These are phyloP conservation scores for Colistium nudipinnis DNA, from an alignment of 2,113 vertebrate genomes.

Conservation along the genomic window DNA sequence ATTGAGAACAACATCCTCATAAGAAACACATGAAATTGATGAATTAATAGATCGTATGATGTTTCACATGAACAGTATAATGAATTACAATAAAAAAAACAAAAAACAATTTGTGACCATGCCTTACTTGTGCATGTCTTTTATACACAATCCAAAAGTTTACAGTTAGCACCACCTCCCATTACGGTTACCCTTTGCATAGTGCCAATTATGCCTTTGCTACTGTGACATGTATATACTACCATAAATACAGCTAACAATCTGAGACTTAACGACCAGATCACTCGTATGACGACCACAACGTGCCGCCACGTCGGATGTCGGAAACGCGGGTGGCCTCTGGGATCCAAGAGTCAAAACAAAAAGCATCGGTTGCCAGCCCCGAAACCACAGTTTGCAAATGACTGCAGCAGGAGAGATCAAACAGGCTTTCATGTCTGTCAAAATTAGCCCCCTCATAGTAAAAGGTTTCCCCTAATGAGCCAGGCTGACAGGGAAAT, in stretches of 20 bases:
- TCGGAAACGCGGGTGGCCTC: slow-evolving; percentile 27
- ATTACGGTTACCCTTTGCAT: background rate
- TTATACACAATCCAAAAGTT: slow-evolving; percentile 2
- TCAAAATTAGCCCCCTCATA: slow-evolving; percentile 31
- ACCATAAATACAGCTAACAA: background rate
- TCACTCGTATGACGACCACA: background rate
- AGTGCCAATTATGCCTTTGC: background rate
- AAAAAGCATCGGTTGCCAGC: slow-evolving; percentile 24
- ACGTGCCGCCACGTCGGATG: background rate
- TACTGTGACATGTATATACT: background rate
- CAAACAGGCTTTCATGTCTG: slow-evolving; percentile 52
- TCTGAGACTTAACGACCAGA: background rate
- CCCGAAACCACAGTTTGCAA: slow-evolving; percentile 3
- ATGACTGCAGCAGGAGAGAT: slow-evolving; percentile 30
- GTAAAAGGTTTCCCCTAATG: slow-evolving; percentile 40
- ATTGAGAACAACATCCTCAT: background rate
- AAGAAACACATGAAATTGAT: background rate
- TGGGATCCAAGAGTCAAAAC: slow-evolving; percentile 28
- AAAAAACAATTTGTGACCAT: no score
- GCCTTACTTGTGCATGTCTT: background rate
- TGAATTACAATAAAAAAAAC: no score
- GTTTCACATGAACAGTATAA: no score
- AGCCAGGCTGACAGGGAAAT: slow-evolving; percentile 21
- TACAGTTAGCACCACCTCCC: no score
- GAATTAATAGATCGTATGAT: no score